phyloP scores from a whole-genome alignment of 2,888 invertebrate species.

The Noctua janthe region DNA sequence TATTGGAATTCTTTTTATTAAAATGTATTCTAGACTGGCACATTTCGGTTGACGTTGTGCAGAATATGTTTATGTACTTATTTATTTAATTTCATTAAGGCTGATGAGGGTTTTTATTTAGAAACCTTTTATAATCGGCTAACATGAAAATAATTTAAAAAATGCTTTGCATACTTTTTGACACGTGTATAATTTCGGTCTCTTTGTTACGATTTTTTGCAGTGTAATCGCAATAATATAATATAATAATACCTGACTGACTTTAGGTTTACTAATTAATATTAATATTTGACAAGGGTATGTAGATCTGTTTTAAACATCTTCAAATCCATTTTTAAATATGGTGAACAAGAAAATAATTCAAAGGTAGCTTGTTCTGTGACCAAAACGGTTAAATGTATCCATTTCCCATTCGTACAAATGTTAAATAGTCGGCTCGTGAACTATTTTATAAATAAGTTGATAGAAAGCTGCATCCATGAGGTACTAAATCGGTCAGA shows the following conservation, averaged over 20 bases:
- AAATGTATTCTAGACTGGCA: constrained; percentile 44
- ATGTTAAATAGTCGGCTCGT: background rate
- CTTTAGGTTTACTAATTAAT: background rate
- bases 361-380: background rate
- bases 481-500: background rate
- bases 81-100: constrained; percentile 39
- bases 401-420: background rate
- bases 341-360: background rate
- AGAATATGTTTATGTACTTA: background rate
- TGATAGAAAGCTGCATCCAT: background rate
- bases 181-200: background rate
- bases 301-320: background rate
- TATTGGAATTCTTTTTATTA: constrained; percentile 56
- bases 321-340: background rate
- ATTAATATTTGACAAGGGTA: background rate
- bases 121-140: constrained; percentile 32
- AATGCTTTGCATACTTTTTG: constrained; percentile 4
- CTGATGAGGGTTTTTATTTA: constrained; percentile 43
- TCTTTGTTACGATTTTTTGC: background rate
- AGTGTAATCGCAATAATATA: background rate
- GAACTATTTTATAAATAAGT: background rate
- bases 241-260: background rate
- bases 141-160: constrained; percentile 19
- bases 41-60: constrained; percentile 41
- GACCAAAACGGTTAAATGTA: background rate